These are phyloP conservation scores for Bemisia tabaci DNA, from an alignment of 1,140 invertebrate species.

Conservation along the genomic window DNA sequence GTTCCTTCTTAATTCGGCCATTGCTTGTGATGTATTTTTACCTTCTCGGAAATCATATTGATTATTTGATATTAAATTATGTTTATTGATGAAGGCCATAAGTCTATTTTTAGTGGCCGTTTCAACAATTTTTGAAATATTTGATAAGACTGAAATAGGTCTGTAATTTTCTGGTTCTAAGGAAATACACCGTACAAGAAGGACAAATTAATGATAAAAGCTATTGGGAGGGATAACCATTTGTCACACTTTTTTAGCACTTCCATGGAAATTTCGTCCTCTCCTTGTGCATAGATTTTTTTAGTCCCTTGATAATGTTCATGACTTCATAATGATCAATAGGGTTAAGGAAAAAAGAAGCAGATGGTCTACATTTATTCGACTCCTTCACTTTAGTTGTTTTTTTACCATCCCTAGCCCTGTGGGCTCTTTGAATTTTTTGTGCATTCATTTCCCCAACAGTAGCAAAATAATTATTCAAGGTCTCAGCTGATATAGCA, in stretches of 20 bases:
- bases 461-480: slow-evolving; percentile 5
- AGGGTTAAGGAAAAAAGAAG: not conserved
- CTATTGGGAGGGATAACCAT: not conserved
- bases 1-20: not conserved
- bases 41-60: slow-evolving; percentile 1
- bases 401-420: not conserved
- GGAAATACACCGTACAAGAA: not conserved
- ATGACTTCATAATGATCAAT: slow-evolving; percentile 3
- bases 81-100: not conserved
- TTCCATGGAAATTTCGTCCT: not conserved
- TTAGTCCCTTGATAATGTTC: not conserved
- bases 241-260: not conserved
- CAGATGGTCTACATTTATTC: not conserved
- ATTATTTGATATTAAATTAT: slow-evolving; percentile 1
- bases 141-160: not conserved
- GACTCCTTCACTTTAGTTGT: not conserved
- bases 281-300: not conserved
- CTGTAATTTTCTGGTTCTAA: not conserved
- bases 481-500: not conserved
- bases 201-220: not conserved
- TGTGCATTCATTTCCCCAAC: slow-evolving; percentile 1
- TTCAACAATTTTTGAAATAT: slow-evolving; percentile 3
- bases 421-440: not conserved
- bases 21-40: slow-evolving; percentile 2
- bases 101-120: slow-evolving; percentile 4